Evolutionary conservation across 2,888 invertebrate genomes (phyloP).

Genomic region (Elaeidobius kamerunicus): DNA sequence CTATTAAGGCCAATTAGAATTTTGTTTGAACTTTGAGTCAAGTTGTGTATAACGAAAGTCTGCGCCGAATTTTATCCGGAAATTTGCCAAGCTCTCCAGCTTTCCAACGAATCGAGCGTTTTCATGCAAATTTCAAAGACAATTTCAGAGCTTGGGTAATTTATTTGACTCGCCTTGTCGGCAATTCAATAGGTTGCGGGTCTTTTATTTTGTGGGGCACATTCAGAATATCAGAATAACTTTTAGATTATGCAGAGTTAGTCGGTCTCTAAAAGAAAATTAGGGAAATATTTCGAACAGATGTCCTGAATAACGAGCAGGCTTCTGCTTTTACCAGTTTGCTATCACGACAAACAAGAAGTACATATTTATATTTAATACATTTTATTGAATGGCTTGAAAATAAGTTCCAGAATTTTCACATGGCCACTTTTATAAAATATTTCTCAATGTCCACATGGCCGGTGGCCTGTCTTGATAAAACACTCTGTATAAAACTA

Average conservation of each 20-base stretch:
- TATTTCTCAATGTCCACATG: too few relatives aligned
- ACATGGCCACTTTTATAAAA: too few relatives aligned
- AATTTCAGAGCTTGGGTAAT: conserved; percentile 47
- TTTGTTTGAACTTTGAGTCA: too few relatives aligned
- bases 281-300: conserved; percentile 21
- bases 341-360: too few relatives aligned
- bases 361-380: too few relatives aligned
- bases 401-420: too few relatives aligned
- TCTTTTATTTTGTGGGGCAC: conserved; percentile 31
- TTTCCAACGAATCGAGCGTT: conserved; percentile 35
- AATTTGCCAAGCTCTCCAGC: conserved; percentile 22
- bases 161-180: conserved; percentile 43
- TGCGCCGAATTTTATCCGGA: conserved; percentile 13
- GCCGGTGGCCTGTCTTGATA: too few relatives aligned
- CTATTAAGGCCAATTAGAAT: too few relatives aligned
- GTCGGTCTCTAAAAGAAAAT: conserved; percentile 15
- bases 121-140: conserved; percentile 48
- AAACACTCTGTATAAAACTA: too few relatives aligned
- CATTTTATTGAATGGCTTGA: too few relatives aligned
- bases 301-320: conserved; percentile 17
- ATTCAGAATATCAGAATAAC: conserved; percentile 31
- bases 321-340: too few relatives aligned
- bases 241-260: conserved; percentile 30
- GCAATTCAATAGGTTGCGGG: conserved; percentile 38
- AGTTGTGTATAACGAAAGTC: conserved; percentile 5